These are phyloP conservation scores for Cerastoderma edule DNA, from an alignment of 2,888 invertebrate species.

Conservation along the genomic window DNA sequence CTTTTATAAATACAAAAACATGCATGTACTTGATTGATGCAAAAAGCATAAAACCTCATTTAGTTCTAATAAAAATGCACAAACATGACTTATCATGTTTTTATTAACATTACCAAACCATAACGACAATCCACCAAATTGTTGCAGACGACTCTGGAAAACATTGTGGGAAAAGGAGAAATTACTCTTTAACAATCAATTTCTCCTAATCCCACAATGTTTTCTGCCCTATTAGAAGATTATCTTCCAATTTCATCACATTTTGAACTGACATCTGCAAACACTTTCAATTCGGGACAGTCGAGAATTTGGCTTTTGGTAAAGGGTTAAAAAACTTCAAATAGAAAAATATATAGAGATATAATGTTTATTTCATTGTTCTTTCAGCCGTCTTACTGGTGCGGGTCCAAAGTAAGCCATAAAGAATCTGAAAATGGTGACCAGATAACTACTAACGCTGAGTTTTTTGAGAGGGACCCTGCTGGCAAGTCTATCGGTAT, in stretches of 20 bases:
- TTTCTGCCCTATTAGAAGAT: background rate
- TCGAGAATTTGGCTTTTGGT: background rate
- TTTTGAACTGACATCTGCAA: background rate
- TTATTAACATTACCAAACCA: too few relatives aligned
- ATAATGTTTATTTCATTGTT: conserved; percentile 9
- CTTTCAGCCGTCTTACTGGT: conserved; percentile 81
- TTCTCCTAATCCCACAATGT: background rate
- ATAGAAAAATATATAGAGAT: too few relatives aligned
- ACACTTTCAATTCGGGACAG: background rate
- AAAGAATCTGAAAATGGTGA: conserved; percentile 13
- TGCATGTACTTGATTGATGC: too few relatives aligned
- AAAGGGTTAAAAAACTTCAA: too few relatives aligned
- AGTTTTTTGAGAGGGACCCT: conserved; percentile 85
- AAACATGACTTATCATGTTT: too few relatives aligned
- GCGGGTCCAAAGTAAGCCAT: conserved; percentile 64
- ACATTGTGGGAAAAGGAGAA: too few relatives aligned
- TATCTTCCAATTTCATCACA: background rate
- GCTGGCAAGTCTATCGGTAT: conserved; percentile 85
- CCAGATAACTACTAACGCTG: background rate
- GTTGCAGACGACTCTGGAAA: too few relatives aligned
- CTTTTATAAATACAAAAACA: too few relatives aligned
- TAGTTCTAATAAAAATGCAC: too few relatives aligned
- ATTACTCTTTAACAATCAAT: too few relatives aligned
- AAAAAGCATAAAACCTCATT: too few relatives aligned
- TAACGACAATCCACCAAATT: too few relatives aligned